Percentiles rank a stretch among this genome's conserved stretches.
These are phyloP conservation scores for Brachirus orientalis DNA, from an alignment of 2,113 vertebrate species.

Conservation along the genomic window DNA sequence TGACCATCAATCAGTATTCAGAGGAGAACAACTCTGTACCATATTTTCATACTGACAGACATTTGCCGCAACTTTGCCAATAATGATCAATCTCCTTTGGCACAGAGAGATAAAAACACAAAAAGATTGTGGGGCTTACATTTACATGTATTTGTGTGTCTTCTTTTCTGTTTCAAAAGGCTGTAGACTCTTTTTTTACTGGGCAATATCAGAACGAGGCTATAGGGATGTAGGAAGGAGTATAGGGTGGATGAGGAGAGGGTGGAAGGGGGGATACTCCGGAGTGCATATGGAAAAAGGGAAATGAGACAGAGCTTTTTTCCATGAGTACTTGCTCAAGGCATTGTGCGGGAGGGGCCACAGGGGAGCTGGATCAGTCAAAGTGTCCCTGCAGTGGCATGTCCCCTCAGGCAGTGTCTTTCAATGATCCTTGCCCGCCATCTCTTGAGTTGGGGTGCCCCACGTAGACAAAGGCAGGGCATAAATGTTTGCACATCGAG, in stretches of 20 bases:
- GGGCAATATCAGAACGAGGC: slow-evolving; percentile 21
- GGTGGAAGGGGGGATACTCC: slow-evolving; percentile 27
- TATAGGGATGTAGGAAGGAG: slow-evolving; percentile 1
- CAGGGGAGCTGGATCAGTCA: slow-evolving; percentile 53
- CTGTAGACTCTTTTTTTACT: not conserved
- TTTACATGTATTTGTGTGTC: slow-evolving; percentile 9
- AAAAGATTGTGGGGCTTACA: not conserved
- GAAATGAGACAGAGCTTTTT: slow-evolving; percentile 75
- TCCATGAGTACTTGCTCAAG: slow-evolving; percentile 77
- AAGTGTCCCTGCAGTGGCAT: slow-evolving; percentile 68
- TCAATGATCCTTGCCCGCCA: slow-evolving; percentile 64
- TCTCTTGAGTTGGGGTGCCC: slow-evolving; percentile 35
- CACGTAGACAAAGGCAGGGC: slow-evolving; percentile 34
- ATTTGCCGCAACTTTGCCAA: slow-evolving; percentile 10
- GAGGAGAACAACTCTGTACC: slow-evolving; percentile 12
- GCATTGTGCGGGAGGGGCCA: slow-evolving; percentile 70
- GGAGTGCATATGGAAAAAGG: slow-evolving; percentile 66
- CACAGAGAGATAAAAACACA: slow-evolving; percentile 6
- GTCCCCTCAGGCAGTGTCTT: slow-evolving; percentile 65
- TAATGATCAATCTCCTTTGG: slow-evolving; percentile 41
- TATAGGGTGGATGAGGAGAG: slow-evolving; percentile 30
- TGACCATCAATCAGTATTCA: slow-evolving; percentile 11
- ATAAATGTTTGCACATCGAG: slow-evolving; percentile 49
- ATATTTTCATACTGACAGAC: slow-evolving; percentile 33
- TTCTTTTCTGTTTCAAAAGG: slow-evolving; percentile 16